phyloP scores from a whole-genome alignment of 2,797 vertebrate genomes.

The Microctenopoma steveboyesi region DNA sequence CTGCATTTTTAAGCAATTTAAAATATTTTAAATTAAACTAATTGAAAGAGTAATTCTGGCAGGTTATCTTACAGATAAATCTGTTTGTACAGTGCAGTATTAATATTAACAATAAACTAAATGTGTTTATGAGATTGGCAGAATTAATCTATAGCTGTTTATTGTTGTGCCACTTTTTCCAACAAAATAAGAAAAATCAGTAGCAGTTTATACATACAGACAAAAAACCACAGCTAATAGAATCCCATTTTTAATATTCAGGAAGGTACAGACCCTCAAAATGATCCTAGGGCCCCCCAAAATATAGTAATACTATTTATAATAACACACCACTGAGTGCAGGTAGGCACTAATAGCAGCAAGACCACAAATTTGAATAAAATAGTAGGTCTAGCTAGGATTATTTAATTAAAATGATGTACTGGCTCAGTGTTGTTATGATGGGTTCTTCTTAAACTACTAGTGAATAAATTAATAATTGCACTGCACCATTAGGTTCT shows the following conservation, averaged over 20 bases:
- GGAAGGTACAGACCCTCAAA: not conserved
- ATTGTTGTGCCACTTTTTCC: not conserved
- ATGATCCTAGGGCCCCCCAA: not conserved
- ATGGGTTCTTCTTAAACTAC: too few relatives aligned
- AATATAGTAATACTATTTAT: too few relatives aligned
- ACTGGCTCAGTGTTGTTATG: too few relatives aligned
- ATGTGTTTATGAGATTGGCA: slow-evolving; percentile 25
- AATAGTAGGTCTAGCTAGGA: too few relatives aligned
- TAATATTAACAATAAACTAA: slow-evolving; percentile 10
- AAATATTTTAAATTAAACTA: slow-evolving; percentile 38
- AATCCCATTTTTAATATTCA: rapidly evolving
- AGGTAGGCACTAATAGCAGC: too few relatives aligned
- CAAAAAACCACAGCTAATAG: not conserved
- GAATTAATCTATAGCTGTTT: not conserved
- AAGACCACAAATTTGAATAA: too few relatives aligned
- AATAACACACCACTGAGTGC: too few relatives aligned
- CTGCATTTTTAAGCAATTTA: slow-evolving; percentile 10
- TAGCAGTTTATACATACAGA: not conserved
- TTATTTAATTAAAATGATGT: too few relatives aligned
- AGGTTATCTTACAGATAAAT: not conserved
- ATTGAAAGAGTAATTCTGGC: slow-evolving; percentile 1
- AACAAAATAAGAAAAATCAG: not conserved
- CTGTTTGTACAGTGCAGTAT: slow-evolving; percentile 38
- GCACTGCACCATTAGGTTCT: too few relatives aligned
- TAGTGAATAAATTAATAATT: too few relatives aligned